Percentiles rank a stretch among this genome's conserved stretches.
These are phyloP conservation scores for Drosophila birchii DNA, from an alignment of 2,888 invertebrate genomes.

Conservation along the genomic window DNA sequence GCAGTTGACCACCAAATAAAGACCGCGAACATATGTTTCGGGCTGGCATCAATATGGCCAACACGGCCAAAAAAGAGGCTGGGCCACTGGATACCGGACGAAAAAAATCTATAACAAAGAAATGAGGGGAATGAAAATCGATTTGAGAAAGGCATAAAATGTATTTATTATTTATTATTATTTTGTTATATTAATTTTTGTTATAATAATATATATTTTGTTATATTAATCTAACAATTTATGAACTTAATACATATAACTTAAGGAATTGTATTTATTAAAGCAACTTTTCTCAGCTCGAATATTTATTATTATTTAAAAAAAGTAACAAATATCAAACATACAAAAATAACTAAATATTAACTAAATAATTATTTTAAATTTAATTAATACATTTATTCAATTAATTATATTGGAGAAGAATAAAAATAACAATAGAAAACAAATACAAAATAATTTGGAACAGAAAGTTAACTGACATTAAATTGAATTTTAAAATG, in stretches of 20 bases:
- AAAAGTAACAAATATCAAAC: no score
- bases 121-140: neutral
- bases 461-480: neutral
- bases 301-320: no score
- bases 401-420: neutral
- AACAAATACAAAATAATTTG: neutral
- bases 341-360: no score
- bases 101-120: neutral
- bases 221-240: neutral
- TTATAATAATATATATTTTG: no score
- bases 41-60: slow-evolving; percentile 48
- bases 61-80: slow-evolving; percentile 3
- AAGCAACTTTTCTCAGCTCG: neutral
- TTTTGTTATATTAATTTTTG: neutral
- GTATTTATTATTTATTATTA: neutral
- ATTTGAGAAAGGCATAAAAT: neutral
- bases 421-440: neutral
- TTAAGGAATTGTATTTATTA: neutral
- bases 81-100: slow-evolving; percentile 14
- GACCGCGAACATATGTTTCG: slow-evolving; percentile 83
- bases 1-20: slow-evolving; percentile 78
- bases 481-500: neutral
- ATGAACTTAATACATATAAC: neutral
- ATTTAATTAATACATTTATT: no score
- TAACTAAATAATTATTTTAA: no score